phyloP scores from a whole-genome alignment of 23 tunicate species.

The Diplosoma virens region DNA sequence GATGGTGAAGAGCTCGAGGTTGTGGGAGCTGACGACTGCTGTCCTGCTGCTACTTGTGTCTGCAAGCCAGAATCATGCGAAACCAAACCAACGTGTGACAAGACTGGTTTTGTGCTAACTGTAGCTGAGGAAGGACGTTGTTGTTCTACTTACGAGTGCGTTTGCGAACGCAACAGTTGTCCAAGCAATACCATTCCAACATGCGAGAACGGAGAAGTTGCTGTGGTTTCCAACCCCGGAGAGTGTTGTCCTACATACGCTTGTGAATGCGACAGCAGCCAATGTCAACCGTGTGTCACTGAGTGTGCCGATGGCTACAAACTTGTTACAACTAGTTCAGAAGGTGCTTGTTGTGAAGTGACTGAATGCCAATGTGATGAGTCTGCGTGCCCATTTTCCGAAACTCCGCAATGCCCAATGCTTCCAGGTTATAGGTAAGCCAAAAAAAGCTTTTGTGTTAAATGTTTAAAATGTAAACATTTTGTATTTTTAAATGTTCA shows the following conservation, averaged over 20 bases:
- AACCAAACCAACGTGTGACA: slow-evolving; percentile 40
- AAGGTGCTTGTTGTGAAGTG: slow-evolving; percentile 71
- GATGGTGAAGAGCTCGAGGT: slow-evolving; percentile 94
- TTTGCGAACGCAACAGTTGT: slow-evolving; percentile 73
- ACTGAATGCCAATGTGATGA: slow-evolving; percentile 91
- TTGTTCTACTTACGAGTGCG: slow-evolving; percentile 77
- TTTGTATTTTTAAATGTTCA: too few relatives aligned
- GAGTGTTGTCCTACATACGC: slow-evolving; percentile 91
- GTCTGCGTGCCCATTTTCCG: slow-evolving; percentile 67
- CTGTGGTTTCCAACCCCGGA: slow-evolving; percentile 66
- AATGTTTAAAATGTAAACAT: too few relatives aligned
- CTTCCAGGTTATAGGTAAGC: slow-evolving; percentile 84
- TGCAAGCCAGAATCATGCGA: slow-evolving; percentile 84
- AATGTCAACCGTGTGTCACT: slow-evolving; percentile 64
- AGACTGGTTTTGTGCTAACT: slow-evolving; percentile 35
- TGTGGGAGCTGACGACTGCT: slow-evolving; percentile 77
- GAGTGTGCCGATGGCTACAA: slow-evolving; percentile 72
- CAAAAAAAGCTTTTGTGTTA: too few relatives aligned
- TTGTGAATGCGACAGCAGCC: slow-evolving; percentile 70
- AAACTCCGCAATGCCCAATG: slow-evolving; percentile 58
- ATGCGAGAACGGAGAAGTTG: slow-evolving; percentile 67
- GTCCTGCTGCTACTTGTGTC: slow-evolving; percentile 89
- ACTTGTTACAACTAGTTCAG: slow-evolving; percentile 43
- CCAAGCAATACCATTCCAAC: slow-evolving; percentile 40
- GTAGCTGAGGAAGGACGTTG: slow-evolving; percentile 79